Evolutionary conservation across 2,113 vertebrate genomes (phyloP), one percentile per base, ranked within the genome.

Genomic region (Ciconia stormi): DNA sequence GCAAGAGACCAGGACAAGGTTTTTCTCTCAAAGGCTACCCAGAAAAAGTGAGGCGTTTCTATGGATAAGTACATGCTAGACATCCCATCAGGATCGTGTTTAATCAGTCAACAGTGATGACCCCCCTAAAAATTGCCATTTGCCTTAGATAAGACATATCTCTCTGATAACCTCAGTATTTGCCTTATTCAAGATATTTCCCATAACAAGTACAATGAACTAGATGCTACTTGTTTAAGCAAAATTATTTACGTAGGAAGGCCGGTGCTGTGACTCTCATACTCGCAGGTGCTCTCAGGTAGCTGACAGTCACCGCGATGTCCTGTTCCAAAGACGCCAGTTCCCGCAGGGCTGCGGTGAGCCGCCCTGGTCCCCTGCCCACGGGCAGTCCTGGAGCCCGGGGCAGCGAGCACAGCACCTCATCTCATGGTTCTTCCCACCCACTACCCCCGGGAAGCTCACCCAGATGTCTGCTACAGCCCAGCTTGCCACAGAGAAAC

Each of bases 101-200:
- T 95, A 91, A 95, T 93, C 74, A 90, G 90, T 91, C 52, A 95
- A 95, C 50, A 89, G 59, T 55, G 87, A 96, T 93, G 96, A 92
- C 93, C 84, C 65, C 17, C 82, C 49, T 91, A 95, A 95, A 96
- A 95, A 89, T 72, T 82, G 70, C 89, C 90, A 69, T 78, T 95
- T 79, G 62, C 70, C 85, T 94, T 71, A 89, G 94, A 95, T 95
- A 96, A 94, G 84, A 95, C 95, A 46, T 96, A 92, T 95, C 96
- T 93, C 61, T 67, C 91, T 79, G 96, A 97, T 97, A 96, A 97
- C 92, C 91, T 97, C 61, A 76, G 50, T 96, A 96, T 97, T 97
- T 97, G 92, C 90, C 66, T 91, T 92, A 44, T 87, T 79, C 85
- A 46, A 96, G 91, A 81, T 93, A 93, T 87, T 95, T 80, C 77